phyloP scores from a whole-genome alignment of 2,888 invertebrate species.

The Epistrophella euchroma region DNA sequence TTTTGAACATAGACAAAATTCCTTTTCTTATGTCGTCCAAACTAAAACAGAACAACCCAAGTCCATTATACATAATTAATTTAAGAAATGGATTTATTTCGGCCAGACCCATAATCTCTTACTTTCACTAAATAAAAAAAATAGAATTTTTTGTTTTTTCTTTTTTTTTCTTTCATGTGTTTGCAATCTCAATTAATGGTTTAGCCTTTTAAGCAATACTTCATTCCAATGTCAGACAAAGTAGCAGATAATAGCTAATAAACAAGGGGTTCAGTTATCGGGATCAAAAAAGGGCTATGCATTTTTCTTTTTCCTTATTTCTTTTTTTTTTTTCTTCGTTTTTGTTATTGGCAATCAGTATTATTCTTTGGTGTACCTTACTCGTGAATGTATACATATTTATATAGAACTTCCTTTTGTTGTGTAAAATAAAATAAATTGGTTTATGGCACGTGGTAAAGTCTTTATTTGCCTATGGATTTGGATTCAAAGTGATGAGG shows the following conservation, averaged over 20 bases:
- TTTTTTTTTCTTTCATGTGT: background rate
- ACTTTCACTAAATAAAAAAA: background rate
- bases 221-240: constrained; percentile 19
- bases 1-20: background rate
- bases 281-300: constrained; percentile 12
- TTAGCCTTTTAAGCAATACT: constrained; percentile 15
- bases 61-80: constrained; percentile 25
- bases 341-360: background rate
- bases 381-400: background rate
- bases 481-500: constrained; percentile 15
- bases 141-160: background rate
- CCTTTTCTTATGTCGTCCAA: background rate
- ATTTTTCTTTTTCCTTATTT: background rate
- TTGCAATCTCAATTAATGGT: constrained; percentile 16
- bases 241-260: constrained; percentile 31
- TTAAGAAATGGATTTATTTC: constrained; percentile 25
- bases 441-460: constrained; percentile 12
- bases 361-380: background rate
- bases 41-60: background rate
- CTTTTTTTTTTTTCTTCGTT: background rate
- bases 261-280: constrained; percentile 18
- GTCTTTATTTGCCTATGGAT: constrained; percentile 9
- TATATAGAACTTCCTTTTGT: background rate
- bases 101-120: background rate
- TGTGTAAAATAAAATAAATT: constrained; percentile 10